Evolutionary conservation across 1,140 invertebrate genomes (phyloP), one percentile per base, ranked within the genome.

Genomic region (Wiebesia pumilae): DNA sequence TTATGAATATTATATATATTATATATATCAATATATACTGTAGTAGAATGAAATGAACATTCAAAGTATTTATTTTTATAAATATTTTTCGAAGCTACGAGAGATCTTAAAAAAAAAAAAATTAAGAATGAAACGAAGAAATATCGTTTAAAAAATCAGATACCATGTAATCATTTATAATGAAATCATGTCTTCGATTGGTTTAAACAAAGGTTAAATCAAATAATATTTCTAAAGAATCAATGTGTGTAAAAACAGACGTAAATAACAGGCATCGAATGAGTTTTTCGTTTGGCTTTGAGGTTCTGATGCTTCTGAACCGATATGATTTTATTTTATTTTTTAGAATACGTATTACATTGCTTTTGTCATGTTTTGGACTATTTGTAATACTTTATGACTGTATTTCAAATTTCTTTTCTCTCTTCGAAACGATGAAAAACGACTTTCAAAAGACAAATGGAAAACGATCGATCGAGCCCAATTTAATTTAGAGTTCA

Each of bases 11-110:
- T 83, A 88, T 90, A 85, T 89, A 87, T 83, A 87, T 87, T 84
- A 88, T 89, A 90, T 89, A 90, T 87, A 91, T 89, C 91, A 91
- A 90, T 91, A 89, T 88, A 87, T 90, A 91, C 81, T 88, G 90
- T 92, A 92, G 91, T 88, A 69, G 89, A 91, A 90, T 87, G 87
- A 89, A 90, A 88, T 87, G 87, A 90, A 90, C 89, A 90, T 91
- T 92, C 90, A 93, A 93, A 92, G 91, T 93, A 94, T 93, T 94
- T 94, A 93, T 94, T 93, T 94, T 93, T 94, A 93, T 93, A 93
- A 93, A 93, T 93, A 93, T 92, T 89, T 89, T 86, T 90, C 87
- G 88, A 87, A 88, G 83, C 88, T 89, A 89, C 87, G 75, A 81
- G 86, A 87, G 88, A 85, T 85, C 86, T 88, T 81, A 82, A 85